phyloP scores from a whole-genome alignment of 2,113 vertebrate genomes.

The Todiramphus saurophagus region DNA sequence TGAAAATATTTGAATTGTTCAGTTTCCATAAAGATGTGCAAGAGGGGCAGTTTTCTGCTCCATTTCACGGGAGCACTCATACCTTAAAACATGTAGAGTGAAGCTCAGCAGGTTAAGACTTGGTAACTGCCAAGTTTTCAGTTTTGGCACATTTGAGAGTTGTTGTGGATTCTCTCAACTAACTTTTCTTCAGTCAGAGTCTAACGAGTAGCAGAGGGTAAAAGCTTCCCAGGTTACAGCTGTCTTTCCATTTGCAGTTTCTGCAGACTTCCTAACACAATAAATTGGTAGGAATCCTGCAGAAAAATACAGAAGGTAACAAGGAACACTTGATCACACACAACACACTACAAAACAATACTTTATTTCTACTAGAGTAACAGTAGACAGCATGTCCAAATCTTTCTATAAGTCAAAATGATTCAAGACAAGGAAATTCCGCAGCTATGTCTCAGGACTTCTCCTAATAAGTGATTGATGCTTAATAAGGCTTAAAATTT shows the following conservation, averaged over 20 bases:
- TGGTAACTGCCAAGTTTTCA: background rate
- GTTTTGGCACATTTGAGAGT: background rate
- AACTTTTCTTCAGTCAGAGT: background rate
- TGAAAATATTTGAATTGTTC: background rate
- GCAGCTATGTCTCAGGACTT: background rate
- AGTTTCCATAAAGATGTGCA: background rate
- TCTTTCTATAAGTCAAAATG: background rate
- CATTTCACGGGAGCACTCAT: too few species aligned
- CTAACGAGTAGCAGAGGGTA: background rate
- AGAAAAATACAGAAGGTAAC: background rate
- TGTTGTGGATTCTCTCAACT: background rate
- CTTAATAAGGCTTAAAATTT: background rate
- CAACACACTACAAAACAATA: background rate
- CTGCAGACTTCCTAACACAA: background rate
- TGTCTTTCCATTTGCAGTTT: background rate
- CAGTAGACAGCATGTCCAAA: background rate
- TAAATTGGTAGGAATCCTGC: background rate
- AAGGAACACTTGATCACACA: background rate
- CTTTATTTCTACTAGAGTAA: background rate
- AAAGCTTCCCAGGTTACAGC: background rate
- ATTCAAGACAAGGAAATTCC: background rate
- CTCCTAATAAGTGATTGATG: background rate
- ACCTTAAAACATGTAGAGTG: background rate
- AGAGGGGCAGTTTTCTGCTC: background rate
- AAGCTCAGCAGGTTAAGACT: background rate